Conservation (phyloP, 37 sponge, comb jelly and placozoan genomes). For the Cliona cf. orientalis region DNA sequence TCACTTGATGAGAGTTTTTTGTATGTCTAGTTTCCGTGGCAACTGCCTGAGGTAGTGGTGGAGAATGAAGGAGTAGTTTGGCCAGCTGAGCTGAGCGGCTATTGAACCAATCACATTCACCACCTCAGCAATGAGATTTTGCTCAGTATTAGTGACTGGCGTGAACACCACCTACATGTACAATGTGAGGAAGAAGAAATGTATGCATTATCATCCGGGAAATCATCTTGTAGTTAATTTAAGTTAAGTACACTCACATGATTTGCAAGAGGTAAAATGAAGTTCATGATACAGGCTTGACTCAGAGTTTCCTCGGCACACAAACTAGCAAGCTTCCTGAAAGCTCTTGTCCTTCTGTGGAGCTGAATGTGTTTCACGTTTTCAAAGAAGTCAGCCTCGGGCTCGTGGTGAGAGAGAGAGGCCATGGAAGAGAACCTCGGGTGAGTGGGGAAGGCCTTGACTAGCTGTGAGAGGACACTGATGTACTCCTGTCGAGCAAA, state of each 20-base stretch:
- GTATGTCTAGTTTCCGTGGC: conserved; percentile 46
- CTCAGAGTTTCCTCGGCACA: conserved; percentile 20
- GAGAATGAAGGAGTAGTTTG: conserved; percentile 61
- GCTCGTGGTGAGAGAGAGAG: conserved; percentile 52
- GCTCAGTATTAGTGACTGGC: conserved; percentile 45
- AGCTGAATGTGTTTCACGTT: conserved; percentile 90
- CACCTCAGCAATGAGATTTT: conserved; percentile 80
- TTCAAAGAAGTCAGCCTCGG: conserved; percentile 90
- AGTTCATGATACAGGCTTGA: conserved; percentile 40
- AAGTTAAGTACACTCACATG: conserved; percentile 9
- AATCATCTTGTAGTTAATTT: background rate
- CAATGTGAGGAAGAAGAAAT: background rate
- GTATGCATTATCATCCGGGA: background rate
- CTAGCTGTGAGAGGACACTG: conserved; percentile 65
- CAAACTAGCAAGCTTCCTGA: conserved; percentile 46
- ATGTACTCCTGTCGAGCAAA: conserved; percentile 66
- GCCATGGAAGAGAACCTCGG: conserved; percentile 64
- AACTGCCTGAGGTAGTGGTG: conserved; percentile 71
- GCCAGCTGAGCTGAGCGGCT: conserved; percentile 65
- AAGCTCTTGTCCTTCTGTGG: conserved; percentile 75
- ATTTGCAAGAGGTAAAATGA: conserved; percentile 74
- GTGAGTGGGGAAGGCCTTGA: conserved; percentile 55
- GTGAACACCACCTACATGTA: conserved; percentile 37
- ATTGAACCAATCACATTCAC: conserved; percentile 70
- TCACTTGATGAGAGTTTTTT: conserved; percentile 72